Evolutionary conservation across 2,113 vertebrate genomes (phyloP).

Genomic region (Leptosomus discolor): DNA sequence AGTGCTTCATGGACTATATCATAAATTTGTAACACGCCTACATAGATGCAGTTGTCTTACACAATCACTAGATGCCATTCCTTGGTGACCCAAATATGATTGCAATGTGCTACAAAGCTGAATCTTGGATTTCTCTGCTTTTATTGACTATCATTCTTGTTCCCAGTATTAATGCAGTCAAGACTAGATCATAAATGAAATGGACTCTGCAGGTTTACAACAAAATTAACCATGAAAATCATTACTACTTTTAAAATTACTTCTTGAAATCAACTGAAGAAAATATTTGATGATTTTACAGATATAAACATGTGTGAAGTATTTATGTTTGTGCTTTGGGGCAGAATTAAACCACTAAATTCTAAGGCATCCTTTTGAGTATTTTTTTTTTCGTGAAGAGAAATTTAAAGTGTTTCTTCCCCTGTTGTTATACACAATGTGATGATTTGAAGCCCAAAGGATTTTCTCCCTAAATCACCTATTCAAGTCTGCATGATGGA

Average conservation of each 20-base stretch:
- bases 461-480: neutral
- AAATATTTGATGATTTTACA: neutral
- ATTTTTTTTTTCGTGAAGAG: neutral
- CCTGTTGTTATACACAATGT: neutral
- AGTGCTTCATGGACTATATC: neutral
- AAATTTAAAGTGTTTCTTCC: neutral
- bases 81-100: neutral
- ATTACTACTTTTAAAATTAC: neutral
- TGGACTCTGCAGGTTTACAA: neutral
- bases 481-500: neutral
- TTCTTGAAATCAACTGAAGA: neutral
- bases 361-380: neutral
- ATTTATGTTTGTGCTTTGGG: fast-evolving
- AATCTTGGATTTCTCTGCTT: neutral
- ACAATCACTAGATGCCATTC: neutral
- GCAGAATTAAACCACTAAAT: neutral
- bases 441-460: neutral
- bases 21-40: neutral
- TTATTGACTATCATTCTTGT: neutral
- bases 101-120: neutral
- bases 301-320: neutral
- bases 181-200: neutral
- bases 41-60: neutral
- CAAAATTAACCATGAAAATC: neutral
- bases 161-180: neutral